Conservation (phyloP, 1,140 invertebrate genomes). For the Artemia franciscana region DNA sequence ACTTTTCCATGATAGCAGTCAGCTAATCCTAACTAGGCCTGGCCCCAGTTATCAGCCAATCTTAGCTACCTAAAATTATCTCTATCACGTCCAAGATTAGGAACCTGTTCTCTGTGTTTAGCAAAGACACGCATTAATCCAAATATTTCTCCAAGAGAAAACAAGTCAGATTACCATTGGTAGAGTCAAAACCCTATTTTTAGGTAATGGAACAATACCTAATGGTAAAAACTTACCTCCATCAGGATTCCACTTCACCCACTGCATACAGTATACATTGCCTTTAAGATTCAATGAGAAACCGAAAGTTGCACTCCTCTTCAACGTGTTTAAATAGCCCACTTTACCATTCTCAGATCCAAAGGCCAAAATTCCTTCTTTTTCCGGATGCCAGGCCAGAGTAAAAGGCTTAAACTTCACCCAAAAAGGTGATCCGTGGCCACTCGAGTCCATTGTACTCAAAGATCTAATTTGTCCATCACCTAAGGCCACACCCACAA, state of each 20-base stretch:
- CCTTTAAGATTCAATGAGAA: background rate
- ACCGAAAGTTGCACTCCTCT: background rate
- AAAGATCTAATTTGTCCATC: background rate
- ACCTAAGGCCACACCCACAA: background rate
- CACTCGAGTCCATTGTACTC: background rate
- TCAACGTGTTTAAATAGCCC: background rate
- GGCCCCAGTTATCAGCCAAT: too few species aligned
- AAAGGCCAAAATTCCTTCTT: background rate
- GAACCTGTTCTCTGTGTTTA: too few species aligned
- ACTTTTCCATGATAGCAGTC: too few species aligned
- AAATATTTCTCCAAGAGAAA: too few species aligned
- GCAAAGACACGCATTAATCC: too few species aligned
- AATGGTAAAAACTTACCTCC: background rate
- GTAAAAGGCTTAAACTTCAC: background rate
- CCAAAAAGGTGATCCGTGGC: background rate
- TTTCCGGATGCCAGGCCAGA: background rate
- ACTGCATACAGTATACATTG: background rate
- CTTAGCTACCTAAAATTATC: too few species aligned
- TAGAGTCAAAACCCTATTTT: too few species aligned
- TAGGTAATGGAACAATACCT: too few species aligned
- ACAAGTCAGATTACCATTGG: too few species aligned
- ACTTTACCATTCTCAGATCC: background rate
- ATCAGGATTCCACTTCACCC: background rate
- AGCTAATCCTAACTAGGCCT: too few species aligned
- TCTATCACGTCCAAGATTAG: too few species aligned